Evolutionary conservation across 2,797 vertebrate species (phyloP), one percentile per base, ranked within the genome.

Genomic region (Aphelocoma californica): DNA sequence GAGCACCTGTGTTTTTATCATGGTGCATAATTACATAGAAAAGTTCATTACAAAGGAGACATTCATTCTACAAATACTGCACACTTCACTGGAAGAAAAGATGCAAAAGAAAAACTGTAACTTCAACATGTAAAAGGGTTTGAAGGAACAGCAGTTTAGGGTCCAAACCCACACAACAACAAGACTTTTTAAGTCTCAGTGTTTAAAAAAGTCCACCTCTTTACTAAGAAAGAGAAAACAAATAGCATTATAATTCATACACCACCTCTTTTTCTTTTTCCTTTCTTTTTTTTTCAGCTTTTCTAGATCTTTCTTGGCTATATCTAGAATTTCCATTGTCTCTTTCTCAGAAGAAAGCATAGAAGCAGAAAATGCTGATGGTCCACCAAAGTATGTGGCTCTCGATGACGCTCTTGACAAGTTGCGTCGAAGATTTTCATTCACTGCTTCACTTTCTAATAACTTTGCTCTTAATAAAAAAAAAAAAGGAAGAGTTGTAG

Each of bases 201-300:
- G 21, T 14, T 64, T 77, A 50, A 72, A 70, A 91, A 75, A 73
- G 28, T 12, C 28, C 4, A 32, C 12, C 4, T 61, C 34, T 71
- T 58, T 18, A 78, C 14, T 51, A 88, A 34, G 24, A 71, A 61
- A 72, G 12, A 78, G 3, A 90, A 86, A 96, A 48, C 34, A 92
- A 84, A 82, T 25, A 96, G 64, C 23, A 82, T 60, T 65, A 26
- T 62, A 77, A 91, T 75, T 84, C 26, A 86, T 89, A 87, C 95
- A 36, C 78, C 98, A 99, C 99, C 99, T 99, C 96, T 98, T 99
- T 89, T 99, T 99, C 98, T 99, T 99, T 97, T 98, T 99, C 96
- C 97, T 99, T 97, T 99, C 99, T 91, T 98, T 99, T 97, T 98
- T 99, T 96, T 99, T 99, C 88, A 99, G 98, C 92, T 99, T 99